Base-by-base conservation (phyloP, 2,888 invertebrate genomes). In the Aleiodes testaceus region DNA sequence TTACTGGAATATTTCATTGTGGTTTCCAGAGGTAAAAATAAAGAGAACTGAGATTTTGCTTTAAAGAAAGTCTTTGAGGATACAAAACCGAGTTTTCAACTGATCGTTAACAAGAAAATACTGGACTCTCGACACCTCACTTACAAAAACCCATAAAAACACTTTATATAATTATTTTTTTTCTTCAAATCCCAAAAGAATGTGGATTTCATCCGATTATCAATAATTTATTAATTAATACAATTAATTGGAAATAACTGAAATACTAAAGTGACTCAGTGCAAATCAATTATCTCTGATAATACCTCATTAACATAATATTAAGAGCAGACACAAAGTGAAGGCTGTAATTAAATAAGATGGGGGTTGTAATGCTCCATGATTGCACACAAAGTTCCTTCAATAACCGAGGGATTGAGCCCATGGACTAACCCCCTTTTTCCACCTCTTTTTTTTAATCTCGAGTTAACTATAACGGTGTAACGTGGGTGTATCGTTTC, bases 1-100 rank as follows among this genome's bases (percentile, higher is more conserved):
- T 84, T 83, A 84, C 81, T 74, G 78, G 73, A 77, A 80, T 77
- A 79, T 79, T 82, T 81, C 76, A 79, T 80, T 82, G 79, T 77
- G 44, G 63, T 26, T 45, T 26, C 26, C 4, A 26, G 22, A 11
- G 42, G 45, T 16, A 42, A 18, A 42, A 12, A 36, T 6, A 36
- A 9, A 36, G 36, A 36, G 7, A 36, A 36, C 18, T 45, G 42
- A 11, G 26, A 63, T 63, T 45, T 45, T 63, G 45, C 22, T 63
- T 45, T 63, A 63, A 63, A 63, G 18, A 44, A 63, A 44, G 12
- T n/a, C 5, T 20, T 2, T 26, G 20, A 18, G 12, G 22, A 20
- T 42, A 63, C 42, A 63, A 20, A 26, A 5, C 11, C 4, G 16
- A 20, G 44, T 63, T 44, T 63, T 44, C 30, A 30, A 14, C 30